phyloP scores from a whole-genome alignment of 2,797 vertebrate species.

The Eulemur albifrons region DNA sequence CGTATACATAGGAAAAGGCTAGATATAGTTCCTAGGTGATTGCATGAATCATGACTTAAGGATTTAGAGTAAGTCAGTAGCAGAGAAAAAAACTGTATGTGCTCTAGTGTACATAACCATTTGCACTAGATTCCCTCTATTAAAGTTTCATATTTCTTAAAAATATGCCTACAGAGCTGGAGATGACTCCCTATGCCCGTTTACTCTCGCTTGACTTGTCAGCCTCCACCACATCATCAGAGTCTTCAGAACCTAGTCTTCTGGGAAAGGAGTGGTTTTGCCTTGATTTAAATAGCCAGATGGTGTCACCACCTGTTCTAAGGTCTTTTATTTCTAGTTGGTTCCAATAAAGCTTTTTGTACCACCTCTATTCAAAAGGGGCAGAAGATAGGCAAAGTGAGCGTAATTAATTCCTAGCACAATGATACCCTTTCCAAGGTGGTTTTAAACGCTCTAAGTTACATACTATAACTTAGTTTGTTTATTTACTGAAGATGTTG shows the following conservation, averaged over 20 bases:
- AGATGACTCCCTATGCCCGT: background rate
- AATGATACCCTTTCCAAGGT: background rate
- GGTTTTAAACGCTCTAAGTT: background rate
- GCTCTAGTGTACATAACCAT: background rate
- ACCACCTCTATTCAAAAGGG: background rate
- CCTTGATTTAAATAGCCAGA: constrained; percentile 28
- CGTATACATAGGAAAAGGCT: background rate
- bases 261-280: background rate
- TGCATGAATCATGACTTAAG: background rate
- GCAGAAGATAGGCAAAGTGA: background rate
- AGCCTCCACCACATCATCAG: background rate
- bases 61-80: background rate
- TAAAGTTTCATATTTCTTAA: background rate
- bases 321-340: constrained; percentile 17
- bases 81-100: background rate
- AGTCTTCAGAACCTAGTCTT: constrained; percentile 24
- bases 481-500: constrained; percentile 7
- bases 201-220: background rate
- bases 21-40: background rate
- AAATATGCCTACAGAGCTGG: background rate
- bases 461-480: background rate
- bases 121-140: background rate
- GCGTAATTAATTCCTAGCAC: background rate
- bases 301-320: background rate
- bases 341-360: background rate